phyloP scores from a whole-genome alignment of 1,140 invertebrate species.

The Homalodisca vitripennis region DNA sequence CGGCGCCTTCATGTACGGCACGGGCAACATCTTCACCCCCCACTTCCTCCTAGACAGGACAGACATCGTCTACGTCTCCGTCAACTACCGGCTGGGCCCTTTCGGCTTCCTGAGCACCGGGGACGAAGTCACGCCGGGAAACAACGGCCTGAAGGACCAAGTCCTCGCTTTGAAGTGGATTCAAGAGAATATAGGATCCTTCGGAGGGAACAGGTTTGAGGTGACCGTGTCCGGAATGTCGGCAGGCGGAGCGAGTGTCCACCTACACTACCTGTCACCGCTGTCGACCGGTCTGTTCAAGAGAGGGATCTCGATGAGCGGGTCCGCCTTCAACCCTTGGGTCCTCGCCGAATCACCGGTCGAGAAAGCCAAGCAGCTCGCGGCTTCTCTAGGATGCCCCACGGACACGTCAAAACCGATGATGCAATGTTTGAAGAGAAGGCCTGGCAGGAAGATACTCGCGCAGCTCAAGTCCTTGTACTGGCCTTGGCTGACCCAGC shows the following conservation, averaged over 20 bases:
- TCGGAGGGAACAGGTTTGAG: slow-evolving; percentile 32
- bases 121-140: slow-evolving; percentile 38
- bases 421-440: slow-evolving; percentile 62
- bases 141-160: slow-evolving; percentile 43
- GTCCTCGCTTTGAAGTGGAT: slow-evolving; percentile 37
- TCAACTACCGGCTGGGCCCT: slow-evolving; percentile 52
- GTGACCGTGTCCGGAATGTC: slow-evolving; percentile 33
- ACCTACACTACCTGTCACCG: slow-evolving; percentile 36
- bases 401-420: slow-evolving; percentile 55
- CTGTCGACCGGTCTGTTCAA: slow-evolving; percentile 42
- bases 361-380: slow-evolving; percentile 67
- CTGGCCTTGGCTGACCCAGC: not conserved
- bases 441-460: not conserved
- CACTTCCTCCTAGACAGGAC: slow-evolving; percentile 38
- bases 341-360: slow-evolving; percentile 62
- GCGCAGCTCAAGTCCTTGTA: not conserved
- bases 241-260: slow-evolving; percentile 34
- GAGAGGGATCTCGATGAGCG: slow-evolving; percentile 75
- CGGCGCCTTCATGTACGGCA: not conserved
- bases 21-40: not conserved
- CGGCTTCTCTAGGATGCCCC: slow-evolving; percentile 65
- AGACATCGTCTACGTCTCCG: slow-evolving; percentile 50
- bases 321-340: slow-evolving; percentile 70
- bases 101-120: slow-evolving; percentile 41
- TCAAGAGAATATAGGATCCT: slow-evolving; percentile 33